Evolutionary conservation across 2,888 invertebrate species (phyloP).

Genomic region (Belgica antarctica): DNA sequence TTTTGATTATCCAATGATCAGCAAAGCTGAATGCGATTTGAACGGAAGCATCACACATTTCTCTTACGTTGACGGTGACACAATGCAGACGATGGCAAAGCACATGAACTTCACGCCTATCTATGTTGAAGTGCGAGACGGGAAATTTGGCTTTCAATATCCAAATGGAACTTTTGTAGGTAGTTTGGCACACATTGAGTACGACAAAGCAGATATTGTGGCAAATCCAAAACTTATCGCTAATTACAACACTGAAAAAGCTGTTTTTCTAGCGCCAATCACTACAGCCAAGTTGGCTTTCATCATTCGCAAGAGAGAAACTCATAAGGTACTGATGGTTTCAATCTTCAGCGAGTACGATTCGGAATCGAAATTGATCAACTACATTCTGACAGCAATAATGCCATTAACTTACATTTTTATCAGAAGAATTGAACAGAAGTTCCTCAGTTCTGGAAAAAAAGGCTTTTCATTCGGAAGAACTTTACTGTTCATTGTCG

Average conservation of each 20-base stretch:
- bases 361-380: background rate
- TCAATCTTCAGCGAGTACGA: background rate
- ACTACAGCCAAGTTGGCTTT: background rate
- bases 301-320: background rate
- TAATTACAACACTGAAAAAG: background rate
- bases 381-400: background rate
- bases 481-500: background rate
- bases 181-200: background rate
- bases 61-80: background rate
- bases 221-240: background rate
- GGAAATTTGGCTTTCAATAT: background rate
- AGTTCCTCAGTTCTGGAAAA: background rate
- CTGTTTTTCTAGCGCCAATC: background rate
- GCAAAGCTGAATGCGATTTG: background rate
- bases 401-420: background rate
- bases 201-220: background rate
- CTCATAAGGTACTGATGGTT: background rate
- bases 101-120: background rate
- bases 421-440: background rate
- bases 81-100: background rate
- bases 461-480: background rate
- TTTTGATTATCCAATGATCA: background rate
- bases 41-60: background rate
- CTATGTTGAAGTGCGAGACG: background rate
- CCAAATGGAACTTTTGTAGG: background rate